Evolutionary conservation across 2,113 vertebrate genomes (phyloP), one percentile per base, ranked within the genome.

Genomic region (Tauraco erythrolophus): DNA sequence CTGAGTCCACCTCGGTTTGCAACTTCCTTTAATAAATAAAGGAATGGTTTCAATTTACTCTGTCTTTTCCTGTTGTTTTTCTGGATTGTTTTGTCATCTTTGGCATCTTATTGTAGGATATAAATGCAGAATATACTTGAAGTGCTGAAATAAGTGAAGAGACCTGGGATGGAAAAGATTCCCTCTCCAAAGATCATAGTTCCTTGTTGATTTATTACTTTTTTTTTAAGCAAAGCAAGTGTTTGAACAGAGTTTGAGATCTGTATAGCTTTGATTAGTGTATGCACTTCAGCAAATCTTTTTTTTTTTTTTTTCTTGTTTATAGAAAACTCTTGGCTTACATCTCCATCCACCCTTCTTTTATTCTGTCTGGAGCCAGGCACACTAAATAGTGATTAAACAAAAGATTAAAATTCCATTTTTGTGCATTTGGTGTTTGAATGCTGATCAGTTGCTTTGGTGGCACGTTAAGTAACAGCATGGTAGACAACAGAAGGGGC

Each of bases 401-500:
- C 94, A 96, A 97, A 96, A 98, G 96, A 98, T 98, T 97, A 98
- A 97, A 95, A 97, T 97, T 97, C 92, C 92, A 76, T 92, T 92
- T 97, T 92, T 96, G 91, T 95, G 77, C 92, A 70, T 97, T 96
- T 98, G 94, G 89, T 4, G 3, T 96, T 96, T 95, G 91, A 97
- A 85, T 24, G 5, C 68, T 94, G 81, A 98, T 97, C 64, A 65
- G 48, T 98, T 95, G 92, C 96, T 96, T 95, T 96, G 84, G 92
- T 37, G 8, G 65, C 57, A 19, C 37, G 84, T 95, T 95, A 95
- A 97, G 89, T 92, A 94, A 96, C 97, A 96, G 87, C 50, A 37
- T 72, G 43, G 33, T 91, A 96, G 97, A 97, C 87, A 94, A 86
- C 96, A 97, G 94, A 94, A 97, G 95, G 91, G 58, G 76, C 96